Evolutionary conservation across 2,797 vertebrate species (phyloP), one percentile per base, ranked within the genome.

Genomic region (Falco columbarius): DNA sequence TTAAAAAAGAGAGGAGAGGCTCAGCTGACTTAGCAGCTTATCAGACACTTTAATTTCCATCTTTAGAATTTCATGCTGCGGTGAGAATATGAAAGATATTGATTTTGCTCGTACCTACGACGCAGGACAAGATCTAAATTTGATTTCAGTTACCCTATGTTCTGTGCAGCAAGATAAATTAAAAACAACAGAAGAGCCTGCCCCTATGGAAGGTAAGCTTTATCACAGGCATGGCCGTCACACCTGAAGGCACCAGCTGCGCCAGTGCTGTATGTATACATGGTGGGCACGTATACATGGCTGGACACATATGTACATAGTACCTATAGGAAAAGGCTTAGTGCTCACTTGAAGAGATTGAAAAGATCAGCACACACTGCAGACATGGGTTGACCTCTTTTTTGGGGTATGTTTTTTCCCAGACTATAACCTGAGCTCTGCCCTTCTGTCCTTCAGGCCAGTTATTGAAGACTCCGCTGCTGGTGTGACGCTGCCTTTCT

Each of bases 41-140:
- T 76, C 92, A 93, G 92, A 70, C 89, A 75, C 76, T 91, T 93
- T 81, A 75, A 94, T 89, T 96, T 90, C 88, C 72, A 96, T 54
- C 94, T 44, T 63, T 71, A 61, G 86, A 44, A 40, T 38, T 71
- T 75, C 89, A 74, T n/a, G 89, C 90, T 93, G 92, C 23, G 80
- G 30, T 30, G 80, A 89, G 73, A 90, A 74, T n/a, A 74, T 55
- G 93, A 61, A 40, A 49, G 74, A 15, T 30, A 95, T 65, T 34
- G 86, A 97, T 96, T 82, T 52, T 80, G 54, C 90, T 86, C 6
- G 2, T 91, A 16, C 93, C 89, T 30, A 44, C n/a, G 3, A 93
- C 3, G 38, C 83, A 85, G 90, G 73, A 93, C 89, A 79, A 76
- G 82, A 38, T 32, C 80, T 30, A 26, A 61, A 65, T 16, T 46